Evolutionary conservation across 2,888 invertebrate genomes (phyloP).

Genomic region (Pyralis farinalis): DNA sequence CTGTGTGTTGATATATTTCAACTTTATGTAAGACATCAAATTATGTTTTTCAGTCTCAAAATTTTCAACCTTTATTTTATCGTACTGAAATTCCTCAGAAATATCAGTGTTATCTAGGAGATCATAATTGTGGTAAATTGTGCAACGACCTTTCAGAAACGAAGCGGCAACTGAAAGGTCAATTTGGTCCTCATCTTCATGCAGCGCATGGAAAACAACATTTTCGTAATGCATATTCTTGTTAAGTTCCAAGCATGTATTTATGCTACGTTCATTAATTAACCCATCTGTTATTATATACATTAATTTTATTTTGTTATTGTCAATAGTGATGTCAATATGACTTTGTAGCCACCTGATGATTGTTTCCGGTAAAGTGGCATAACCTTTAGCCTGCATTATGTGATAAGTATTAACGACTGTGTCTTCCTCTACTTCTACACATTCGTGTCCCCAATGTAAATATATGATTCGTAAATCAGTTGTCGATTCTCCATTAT

Average conservation of each 20-base stretch:
- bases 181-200: constrained; percentile 7
- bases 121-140: constrained; percentile 28
- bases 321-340: constrained; percentile 3
- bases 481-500: not conserved
- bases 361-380: constrained; percentile 17
- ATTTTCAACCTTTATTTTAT: constrained; percentile 28
- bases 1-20: constrained; percentile 29
- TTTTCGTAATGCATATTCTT: constrained; percentile 29
- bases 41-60: constrained; percentile 29
- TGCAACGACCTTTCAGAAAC: constrained; percentile 29
- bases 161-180: constrained; percentile 8
- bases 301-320: constrained; percentile 27
- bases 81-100: constrained; percentile 34
- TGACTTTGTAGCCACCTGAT: constrained; percentile 19
- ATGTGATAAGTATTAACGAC: not conserved
- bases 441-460: constrained; percentile 30
- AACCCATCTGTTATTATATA: constrained; percentile 36
- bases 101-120: constrained; percentile 29
- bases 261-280: constrained; percentile 7
- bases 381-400: not conserved
- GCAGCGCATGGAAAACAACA: constrained; percentile 16
- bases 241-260: constrained; percentile 24
- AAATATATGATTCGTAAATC: constrained; percentile 22
- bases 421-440: constrained; percentile 25
- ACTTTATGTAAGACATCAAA: constrained; percentile 36